phyloP scores from a whole-genome alignment of 2,113 vertebrate species.

The Python bivittatus region DNA sequence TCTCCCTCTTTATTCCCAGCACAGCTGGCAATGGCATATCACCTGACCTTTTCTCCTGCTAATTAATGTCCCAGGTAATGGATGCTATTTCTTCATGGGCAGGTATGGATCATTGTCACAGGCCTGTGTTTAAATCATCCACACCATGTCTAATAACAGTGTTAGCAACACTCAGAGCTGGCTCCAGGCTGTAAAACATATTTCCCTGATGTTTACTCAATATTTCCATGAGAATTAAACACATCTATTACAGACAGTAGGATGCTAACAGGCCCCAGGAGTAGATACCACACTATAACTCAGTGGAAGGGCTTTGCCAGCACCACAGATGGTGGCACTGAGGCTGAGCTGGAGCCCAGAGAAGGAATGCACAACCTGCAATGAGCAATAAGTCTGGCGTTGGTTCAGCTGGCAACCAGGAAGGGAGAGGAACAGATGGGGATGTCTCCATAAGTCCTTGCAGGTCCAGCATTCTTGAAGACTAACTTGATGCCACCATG shows the following conservation, averaged over 20 bases:
- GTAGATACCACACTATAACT: conserved; percentile 58
- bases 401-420: neutral
- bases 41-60: conserved; percentile 42
- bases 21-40: conserved; percentile 5
- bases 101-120: conserved; percentile 73
- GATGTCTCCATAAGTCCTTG: conserved; percentile 6
- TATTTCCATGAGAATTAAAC: conserved; percentile 77
- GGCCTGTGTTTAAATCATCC: conserved; percentile 71
- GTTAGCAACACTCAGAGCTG: conserved; percentile 68
- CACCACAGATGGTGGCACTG: conserved; percentile 17
- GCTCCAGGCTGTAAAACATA: conserved; percentile 71
- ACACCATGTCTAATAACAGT: conserved; percentile 68
- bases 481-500: neutral
- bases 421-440: conserved; percentile 19
- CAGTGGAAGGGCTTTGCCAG: conserved; percentile 53
- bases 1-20: conserved; percentile 7
- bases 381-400: rapidly evolving
- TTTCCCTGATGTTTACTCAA: conserved; percentile 78
- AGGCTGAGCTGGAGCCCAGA: neutral
- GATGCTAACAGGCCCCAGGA: conserved; percentile 62
- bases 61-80: conserved; percentile 62
- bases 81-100: conserved; percentile 69
- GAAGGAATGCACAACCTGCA: conserved; percentile 10
- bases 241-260: conserved; percentile 70
- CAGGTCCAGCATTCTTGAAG: neutral